Evolutionary conservation across 2,113 vertebrate genomes (phyloP).

Genomic region (Notiomystis cincta): DNA sequence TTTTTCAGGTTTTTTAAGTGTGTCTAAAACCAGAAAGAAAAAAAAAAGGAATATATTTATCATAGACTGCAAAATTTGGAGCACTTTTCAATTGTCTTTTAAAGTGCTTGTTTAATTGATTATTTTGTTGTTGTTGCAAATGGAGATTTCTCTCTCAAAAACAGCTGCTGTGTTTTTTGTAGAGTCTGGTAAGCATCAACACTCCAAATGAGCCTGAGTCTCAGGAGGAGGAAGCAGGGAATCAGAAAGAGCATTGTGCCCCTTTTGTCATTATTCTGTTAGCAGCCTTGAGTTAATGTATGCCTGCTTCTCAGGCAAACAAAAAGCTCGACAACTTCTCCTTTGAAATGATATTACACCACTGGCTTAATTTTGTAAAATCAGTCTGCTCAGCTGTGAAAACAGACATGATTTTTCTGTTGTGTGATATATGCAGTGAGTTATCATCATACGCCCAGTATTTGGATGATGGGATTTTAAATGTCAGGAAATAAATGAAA

Average conservation of each 20-base stretch:
- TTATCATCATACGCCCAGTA: neutral
- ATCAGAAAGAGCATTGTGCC: constrained; percentile 32
- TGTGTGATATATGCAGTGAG: constrained; percentile 26
- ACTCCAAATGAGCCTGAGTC: constrained; percentile 41
- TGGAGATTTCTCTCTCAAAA: constrained; percentile 45
- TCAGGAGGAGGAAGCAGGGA: constrained; percentile 40
- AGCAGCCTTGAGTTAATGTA: constrained; percentile 24
- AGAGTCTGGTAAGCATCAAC: constrained; percentile 16
- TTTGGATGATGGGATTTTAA: constrained; percentile 52
- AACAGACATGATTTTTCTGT: constrained; percentile 27
- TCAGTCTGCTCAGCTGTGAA: constrained; percentile 55
- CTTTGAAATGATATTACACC: constrained; percentile 29
- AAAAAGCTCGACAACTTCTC: constrained; percentile 12
- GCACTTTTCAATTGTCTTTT: constrained; percentile 8
- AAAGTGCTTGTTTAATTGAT: constrained; percentile 54
- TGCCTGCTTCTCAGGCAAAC: constrained; percentile 31
- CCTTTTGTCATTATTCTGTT: constrained; percentile 54
- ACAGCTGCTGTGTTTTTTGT: constrained; percentile 37
- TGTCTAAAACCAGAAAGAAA: neutral
- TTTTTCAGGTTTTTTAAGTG: neutral
- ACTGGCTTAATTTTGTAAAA: constrained; percentile 45
- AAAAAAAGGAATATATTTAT: neutral
- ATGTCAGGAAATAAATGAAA: constrained; percentile 66
- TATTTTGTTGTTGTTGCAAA: constrained; percentile 33
- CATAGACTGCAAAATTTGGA: neutral